Conservation (phyloP, 2,888 invertebrate genomes). For the Harmothoe impar region DNA sequence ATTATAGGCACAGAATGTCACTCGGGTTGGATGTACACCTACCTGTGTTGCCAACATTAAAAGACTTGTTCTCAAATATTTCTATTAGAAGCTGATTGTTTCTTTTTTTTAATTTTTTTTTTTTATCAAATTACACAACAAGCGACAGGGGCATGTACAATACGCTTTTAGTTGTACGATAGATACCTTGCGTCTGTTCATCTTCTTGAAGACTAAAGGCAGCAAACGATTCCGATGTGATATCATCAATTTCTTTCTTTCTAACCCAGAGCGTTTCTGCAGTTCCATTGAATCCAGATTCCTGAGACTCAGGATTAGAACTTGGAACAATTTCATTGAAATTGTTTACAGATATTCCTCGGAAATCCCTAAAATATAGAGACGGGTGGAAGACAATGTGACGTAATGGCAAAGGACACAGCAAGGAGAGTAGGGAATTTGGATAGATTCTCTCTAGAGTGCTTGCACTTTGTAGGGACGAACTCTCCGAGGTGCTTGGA, state of each 20-base stretch:
- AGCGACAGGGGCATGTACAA: background rate
- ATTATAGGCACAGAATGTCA: background rate
- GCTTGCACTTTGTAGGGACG: too few species aligned
- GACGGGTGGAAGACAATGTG: too few species aligned
- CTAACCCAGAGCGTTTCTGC: background rate
- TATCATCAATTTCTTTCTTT: background rate
- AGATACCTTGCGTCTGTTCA: background rate
- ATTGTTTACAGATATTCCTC: background rate
- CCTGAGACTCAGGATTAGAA: constrained; percentile 31
- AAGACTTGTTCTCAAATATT: too few species aligned
- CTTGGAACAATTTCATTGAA: background rate
- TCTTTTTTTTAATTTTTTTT: too few species aligned
- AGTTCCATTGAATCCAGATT: background rate
- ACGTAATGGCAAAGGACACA: too few species aligned
- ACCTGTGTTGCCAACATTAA: too few species aligned
- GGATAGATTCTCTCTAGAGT: too few species aligned
- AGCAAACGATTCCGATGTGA: background rate
- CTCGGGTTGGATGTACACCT: background rate
- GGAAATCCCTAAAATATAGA: constrained; percentile 5
- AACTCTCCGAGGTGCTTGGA: too few species aligned
- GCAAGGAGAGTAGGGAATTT: too few species aligned
- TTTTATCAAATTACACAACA: background rate
- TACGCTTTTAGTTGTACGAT: too few species aligned
- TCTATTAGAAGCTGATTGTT: too few species aligned
- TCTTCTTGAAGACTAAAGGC: background rate